Conservation (phyloP, 2,113 vertebrate species). For the Heterotis niloticus region DNA sequence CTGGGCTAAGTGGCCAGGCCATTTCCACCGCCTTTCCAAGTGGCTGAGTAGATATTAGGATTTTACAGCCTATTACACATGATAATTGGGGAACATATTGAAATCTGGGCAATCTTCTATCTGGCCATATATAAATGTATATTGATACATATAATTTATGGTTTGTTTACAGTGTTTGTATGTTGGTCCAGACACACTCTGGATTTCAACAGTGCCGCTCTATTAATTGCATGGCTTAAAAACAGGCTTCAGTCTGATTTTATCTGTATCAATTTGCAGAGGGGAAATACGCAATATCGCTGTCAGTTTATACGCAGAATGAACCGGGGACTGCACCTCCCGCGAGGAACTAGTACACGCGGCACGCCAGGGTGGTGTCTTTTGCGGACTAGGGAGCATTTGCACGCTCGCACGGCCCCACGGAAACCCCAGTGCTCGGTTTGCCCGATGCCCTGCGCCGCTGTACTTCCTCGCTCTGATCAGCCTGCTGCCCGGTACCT, state of each 20-base stretch:
- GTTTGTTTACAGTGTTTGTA: background rate
- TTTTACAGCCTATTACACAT: constrained; percentile 75
- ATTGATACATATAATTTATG: constrained; percentile 1
- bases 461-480: constrained; percentile 66
- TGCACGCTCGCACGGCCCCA: too few species aligned
- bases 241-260: too few species aligned
- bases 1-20: constrained; percentile 65
- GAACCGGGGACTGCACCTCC: too few species aligned
- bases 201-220: too few species aligned
- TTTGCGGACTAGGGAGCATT: too few species aligned
- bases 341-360: too few species aligned
- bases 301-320: too few species aligned
- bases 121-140: constrained; percentile 31
- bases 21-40: constrained; percentile 67
- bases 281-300: too few species aligned
- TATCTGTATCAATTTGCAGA: too few species aligned
- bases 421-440: constrained; percentile 50
- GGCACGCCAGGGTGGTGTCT: too few species aligned
- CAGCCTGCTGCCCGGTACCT: constrained; percentile 34
- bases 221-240: too few species aligned
- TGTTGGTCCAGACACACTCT: too few species aligned
- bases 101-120: constrained; percentile 59
- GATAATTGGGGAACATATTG: constrained; percentile 69
- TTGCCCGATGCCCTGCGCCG: constrained; percentile 58
- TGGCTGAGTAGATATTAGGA: constrained; percentile 68